These are phyloP conservation scores for Alfaro cultratus DNA, from an alignment of 2,797 vertebrate species.

Conservation along the genomic window DNA sequence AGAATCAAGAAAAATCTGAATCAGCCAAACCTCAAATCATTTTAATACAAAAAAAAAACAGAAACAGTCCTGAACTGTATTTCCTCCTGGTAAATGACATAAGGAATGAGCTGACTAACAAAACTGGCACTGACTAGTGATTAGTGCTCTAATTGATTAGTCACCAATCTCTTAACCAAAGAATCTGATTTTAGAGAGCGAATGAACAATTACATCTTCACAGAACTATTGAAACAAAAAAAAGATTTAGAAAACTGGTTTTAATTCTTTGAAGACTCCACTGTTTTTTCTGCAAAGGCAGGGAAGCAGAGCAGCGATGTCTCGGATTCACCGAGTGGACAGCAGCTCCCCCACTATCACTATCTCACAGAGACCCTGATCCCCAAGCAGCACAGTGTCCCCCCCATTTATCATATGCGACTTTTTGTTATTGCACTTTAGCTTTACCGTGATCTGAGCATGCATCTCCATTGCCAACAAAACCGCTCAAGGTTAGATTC, in stretches of 20 bases:
- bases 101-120: not conserved
- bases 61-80: not conserved
- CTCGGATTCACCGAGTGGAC: constrained; percentile 62
- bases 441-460: not conserved
- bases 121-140: not conserved
- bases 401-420: too few species aligned
- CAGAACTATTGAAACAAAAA: not conserved
- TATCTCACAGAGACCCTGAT: not conserved
- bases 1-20: not conserved
- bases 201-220: not conserved
- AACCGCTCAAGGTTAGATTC: constrained; percentile 12
- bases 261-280: not conserved
- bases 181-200: constrained; percentile 1
- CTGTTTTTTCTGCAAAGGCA: not conserved
- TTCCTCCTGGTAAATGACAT: not conserved
- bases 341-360: constrained; percentile 37
- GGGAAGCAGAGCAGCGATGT: not conserved
- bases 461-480: not conserved
- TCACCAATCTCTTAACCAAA: not conserved
- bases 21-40: not conserved
- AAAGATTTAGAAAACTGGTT: not conserved
- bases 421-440: constrained; percentile 21
- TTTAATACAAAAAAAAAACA: not conserved
- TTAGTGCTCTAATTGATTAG: constrained; percentile 11
- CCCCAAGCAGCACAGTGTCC: not conserved